These are phyloP conservation scores for Diceros bicornis DNA, from an alignment of 2,797 vertebrate genomes.

Conservation along the genomic window DNA sequence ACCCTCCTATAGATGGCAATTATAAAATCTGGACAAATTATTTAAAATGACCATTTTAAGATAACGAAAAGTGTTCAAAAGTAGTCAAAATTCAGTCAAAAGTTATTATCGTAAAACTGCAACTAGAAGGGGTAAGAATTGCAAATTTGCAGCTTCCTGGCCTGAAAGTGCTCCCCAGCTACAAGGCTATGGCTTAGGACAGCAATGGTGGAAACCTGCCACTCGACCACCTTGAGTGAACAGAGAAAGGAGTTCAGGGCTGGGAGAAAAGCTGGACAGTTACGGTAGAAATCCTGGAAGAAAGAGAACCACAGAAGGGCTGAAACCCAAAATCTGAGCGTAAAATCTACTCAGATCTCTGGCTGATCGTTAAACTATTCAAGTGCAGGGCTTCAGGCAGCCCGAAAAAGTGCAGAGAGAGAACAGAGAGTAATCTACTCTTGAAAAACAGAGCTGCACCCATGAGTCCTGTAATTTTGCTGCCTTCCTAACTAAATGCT, in stretches of 20 bases:
- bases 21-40: conserved; percentile 18
- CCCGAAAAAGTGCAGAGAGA: not conserved
- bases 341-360: conserved; percentile 22
- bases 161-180: not conserved
- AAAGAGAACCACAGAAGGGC: not conserved
- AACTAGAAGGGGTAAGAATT: not conserved
- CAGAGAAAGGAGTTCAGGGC: not conserved
- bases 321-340: not conserved
- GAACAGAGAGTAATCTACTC: not conserved
- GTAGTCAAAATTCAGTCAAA: not conserved
- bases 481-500: not conserved
- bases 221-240: not conserved
- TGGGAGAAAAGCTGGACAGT: not conserved
- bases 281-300: not conserved
- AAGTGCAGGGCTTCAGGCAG: not conserved
- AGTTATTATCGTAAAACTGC: not conserved
- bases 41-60: not conserved
- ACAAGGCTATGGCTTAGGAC: not conserved
- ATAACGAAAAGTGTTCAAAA: not conserved
- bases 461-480: not conserved
- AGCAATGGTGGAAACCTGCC: not conserved
- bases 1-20: not conserved
- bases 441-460: not conserved
- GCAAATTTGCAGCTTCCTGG: not conserved
- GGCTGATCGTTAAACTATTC: not conserved